Conservation (phyloP, 2,113 vertebrate genomes). For the Mustela nigripes region DNA sequence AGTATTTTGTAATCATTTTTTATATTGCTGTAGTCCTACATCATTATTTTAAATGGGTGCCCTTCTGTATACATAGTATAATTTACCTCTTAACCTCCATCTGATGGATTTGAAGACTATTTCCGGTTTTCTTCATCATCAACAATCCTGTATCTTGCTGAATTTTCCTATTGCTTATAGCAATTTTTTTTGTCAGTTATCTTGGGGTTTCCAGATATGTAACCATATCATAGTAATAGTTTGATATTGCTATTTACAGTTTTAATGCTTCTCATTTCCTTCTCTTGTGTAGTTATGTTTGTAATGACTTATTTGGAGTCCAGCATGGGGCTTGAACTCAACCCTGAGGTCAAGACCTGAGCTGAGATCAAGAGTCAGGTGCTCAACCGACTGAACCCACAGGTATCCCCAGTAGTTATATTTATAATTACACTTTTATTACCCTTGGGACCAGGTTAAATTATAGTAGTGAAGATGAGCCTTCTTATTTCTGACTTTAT, state of each 20-base stretch:
- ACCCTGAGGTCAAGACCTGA: background rate
- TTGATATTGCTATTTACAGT: constrained; percentile 14
- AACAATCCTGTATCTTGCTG: background rate
- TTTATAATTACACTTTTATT: background rate
- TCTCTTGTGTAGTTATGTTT: constrained; percentile 1
- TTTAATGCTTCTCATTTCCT: constrained; percentile 11
- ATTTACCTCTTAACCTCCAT: background rate
- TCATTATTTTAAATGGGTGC: background rate
- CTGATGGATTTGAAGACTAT: background rate
- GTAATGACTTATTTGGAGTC: background rate
- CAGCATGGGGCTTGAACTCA: background rate
- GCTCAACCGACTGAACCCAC: background rate
- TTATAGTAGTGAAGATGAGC: background rate
- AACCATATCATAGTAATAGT: background rate
- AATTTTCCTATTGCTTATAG: background rate
- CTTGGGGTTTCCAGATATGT: background rate
- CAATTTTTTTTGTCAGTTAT: background rate
- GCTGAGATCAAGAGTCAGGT: background rate
- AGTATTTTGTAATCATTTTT: background rate
- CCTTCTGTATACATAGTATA: background rate
- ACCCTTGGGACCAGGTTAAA: background rate
- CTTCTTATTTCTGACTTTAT: constrained; percentile 18
- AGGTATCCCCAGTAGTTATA: background rate
- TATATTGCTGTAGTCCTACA: background rate
- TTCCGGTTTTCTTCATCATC: constrained; percentile 5